Evolutionary conservation across 2,113 vertebrate species (phyloP), one percentile per base, ranked within the genome.

Genomic region (Gorsachius goisagi): DNA sequence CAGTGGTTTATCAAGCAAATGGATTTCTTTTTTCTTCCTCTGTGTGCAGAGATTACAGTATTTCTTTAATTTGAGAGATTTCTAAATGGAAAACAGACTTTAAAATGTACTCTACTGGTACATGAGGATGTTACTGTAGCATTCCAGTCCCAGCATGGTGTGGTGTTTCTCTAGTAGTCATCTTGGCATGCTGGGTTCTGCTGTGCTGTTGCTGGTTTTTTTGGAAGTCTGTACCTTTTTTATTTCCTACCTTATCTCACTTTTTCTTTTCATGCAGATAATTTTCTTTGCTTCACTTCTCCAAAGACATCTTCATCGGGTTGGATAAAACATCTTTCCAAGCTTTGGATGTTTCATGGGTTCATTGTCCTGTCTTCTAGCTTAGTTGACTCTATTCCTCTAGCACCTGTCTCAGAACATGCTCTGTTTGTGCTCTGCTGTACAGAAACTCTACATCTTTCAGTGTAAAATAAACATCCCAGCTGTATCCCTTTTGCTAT

Each of bases 391-490:
- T 97, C 95, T 97, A 73, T 96, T 97, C 80, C 66, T 96, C 93
- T 96, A 83, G 97, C 78, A 96, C 96, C 97, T 91, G 92, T 97
- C 97, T 81, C 93, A 93, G 98, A 98, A 97, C 92, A 89, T 75
- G 95, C 95, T 88, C 95, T 95, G 56, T 93, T 95, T 97, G 97
- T 97, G 97, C 98, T 98, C 98, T 98, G 91, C 98, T 99, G 99
- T 99, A 99, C 98, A 99, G 99, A 99, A 98, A 98, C 97, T 97
- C 96, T 91, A 91, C 95, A 97, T 98, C 32, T 97, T 84, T 97
- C 86, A 95, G 93, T 99, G 98, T 99, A 98, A 99, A 99, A 99
- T 99, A 99, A 99, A 99, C 97, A 97, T 98, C 98, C 98, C 98
- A 97, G 97, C 97, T 97, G 60, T 97, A 97, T 96, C 93, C 96